Evolutionary conservation across 2,888 invertebrate species (phyloP).

Genomic region (Aphodius granarius): DNA sequence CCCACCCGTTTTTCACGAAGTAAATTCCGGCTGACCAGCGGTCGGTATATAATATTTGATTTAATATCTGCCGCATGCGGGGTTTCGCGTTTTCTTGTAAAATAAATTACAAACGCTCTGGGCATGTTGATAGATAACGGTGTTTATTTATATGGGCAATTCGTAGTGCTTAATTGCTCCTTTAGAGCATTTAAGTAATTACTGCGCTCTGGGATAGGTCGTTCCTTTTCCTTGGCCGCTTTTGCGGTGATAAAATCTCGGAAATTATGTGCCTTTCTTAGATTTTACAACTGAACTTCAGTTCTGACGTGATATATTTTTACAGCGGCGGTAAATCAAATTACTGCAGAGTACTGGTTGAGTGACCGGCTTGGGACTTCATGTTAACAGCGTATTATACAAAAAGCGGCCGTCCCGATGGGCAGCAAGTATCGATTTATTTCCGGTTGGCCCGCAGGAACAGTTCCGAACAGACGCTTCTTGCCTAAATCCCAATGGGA

Average conservation of each 20-base stretch:
- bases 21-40: not conserved
- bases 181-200: not conserved
- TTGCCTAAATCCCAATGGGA: not conserved
- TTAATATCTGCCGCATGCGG: not conserved
- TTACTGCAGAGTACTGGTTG: not conserved
- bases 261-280: not conserved
- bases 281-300: not conserved
- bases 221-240: not conserved
- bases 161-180: not conserved
- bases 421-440: not conserved
- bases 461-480: not conserved
- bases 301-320: not conserved
- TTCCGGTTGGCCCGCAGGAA: not conserved
- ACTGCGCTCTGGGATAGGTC: not conserved
- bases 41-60: not conserved
- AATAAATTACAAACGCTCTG: not conserved
- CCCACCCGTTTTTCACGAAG: not conserved
- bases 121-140: not conserved
- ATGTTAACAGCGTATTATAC: not conserved
- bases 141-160: not conserved
- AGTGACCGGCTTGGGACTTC: conserved; percentile 8
- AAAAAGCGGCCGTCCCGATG: not conserved
- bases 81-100: not conserved
- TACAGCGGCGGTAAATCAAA: conserved; percentile 1
- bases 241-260: not conserved